Evolutionary conservation across 2,888 invertebrate species (phyloP), one percentile per base, ranked within the genome.

Genomic region (Protonemura montana): DNA sequence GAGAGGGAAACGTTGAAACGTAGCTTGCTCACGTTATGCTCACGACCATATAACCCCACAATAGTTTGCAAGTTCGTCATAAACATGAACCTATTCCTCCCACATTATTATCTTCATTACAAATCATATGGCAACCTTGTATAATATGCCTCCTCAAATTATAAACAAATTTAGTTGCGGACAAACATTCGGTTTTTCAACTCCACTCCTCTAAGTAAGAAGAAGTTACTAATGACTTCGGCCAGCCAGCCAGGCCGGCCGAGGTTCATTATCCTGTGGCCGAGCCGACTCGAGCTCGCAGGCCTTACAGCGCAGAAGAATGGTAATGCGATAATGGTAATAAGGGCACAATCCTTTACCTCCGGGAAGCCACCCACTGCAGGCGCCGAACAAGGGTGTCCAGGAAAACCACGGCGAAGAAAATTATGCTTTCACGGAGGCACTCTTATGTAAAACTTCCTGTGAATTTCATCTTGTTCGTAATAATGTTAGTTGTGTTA

Each of bases 111-210:
- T 81, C 28, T 16, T 5, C 28, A 29, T 28, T n/a, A n/a, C n/a
- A 29, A 30, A 81, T 29, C n/a, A 30, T 30, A 29, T 76, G 84
- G 84, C 84, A 84, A 84, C 84, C 27, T 84, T 30, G 84, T 76
- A 81, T 81, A 41, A 86, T 76, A 29, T 86, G 0, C 25, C 28
- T n/a, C 30, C 81, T 81, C 86, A 86, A 86, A 86, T 86, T 86
- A 86, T 86, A 86, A 86, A 86, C 82, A 86, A 86, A 86, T 86
- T 86, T 86, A 81, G 82, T 26, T 76, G 21, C 84, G 84, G 42
- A 26, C 84, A 84, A 84, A 84, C 84, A 84, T 84, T 84, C 76
- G 3, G 42, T 84, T 76, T 84, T 84, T 81, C 27, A 25, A 26
- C 28, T 78, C 78, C 78, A 78, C 78, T 78, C 78, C 26, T 26